Evolutionary conservation across 1,140 invertebrate species (phyloP).

Genomic region (Phthorimaea operculella): DNA sequence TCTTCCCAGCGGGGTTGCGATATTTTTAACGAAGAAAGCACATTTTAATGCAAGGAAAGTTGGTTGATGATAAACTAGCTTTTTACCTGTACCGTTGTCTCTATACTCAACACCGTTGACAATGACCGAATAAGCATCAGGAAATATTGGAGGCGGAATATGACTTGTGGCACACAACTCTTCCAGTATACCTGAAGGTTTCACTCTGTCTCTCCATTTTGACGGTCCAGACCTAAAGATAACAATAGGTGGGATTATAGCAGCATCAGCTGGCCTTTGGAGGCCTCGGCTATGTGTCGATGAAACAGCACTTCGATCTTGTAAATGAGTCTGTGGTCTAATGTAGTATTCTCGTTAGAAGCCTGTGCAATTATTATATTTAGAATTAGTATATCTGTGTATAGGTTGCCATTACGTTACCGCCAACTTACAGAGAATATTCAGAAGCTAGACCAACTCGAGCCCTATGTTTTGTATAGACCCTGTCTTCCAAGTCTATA

Average conservation of each 20-base stretch:
- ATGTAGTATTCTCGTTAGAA: no score
- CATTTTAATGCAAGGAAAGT: no score
- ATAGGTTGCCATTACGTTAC: no score
- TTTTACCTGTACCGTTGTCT: constrained; percentile 27
- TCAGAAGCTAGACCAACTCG: constrained; percentile 78
- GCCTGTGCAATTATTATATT: no score
- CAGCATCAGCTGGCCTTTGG: no score
- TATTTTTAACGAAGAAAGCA: no score
- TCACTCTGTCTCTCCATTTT: constrained; percentile 79
- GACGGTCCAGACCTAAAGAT: neutral
- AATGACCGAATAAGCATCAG: constrained; percentile 30
- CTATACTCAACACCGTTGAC: constrained; percentile 46
- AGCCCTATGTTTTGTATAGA: constrained; percentile 81
- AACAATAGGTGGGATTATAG: no score
- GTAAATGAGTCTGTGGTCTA: no score
- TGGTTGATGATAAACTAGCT: neutral
- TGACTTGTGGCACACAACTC: constrained; percentile 77
- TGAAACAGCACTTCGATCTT: no score
- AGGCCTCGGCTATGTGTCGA: no score
- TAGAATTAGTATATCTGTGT: no score
- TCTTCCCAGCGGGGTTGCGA: no score
- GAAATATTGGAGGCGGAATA: constrained; percentile 61
- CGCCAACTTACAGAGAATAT: constrained; percentile 71
- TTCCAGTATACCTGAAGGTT: constrained; percentile 79
- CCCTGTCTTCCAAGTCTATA: constrained; percentile 90